phyloP scores from a whole-genome alignment of 2,797 vertebrate genomes.

The Macrochelys suwanniensis region DNA sequence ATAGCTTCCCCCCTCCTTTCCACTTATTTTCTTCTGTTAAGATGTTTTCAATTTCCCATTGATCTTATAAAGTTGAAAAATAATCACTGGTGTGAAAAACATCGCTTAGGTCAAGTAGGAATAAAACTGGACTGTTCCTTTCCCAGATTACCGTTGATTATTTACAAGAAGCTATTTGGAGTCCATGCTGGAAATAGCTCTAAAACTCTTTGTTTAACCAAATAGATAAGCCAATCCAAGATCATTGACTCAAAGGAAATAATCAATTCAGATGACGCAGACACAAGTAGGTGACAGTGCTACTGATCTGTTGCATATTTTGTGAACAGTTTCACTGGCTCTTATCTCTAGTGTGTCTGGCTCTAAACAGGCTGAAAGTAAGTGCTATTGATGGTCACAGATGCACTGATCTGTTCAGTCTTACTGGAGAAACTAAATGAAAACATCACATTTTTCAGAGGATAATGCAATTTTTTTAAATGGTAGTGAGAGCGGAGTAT shows the following conservation, averaged over 20 bases:
- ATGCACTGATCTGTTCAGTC: neutral
- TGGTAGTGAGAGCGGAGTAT: neutral
- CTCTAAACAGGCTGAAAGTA: neutral
- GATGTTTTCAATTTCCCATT: accelerated
- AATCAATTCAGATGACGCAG: neutral
- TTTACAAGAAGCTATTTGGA: neutral
- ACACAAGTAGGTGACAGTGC: neutral
- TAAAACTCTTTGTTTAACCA: neutral
- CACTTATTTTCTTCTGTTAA: neutral
- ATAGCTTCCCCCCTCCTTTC: neutral
- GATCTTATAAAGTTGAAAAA: neutral
- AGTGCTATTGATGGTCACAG: neutral
- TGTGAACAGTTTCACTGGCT: neutral
- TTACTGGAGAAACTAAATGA: too few relatives aligned
- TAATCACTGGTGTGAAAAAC: neutral
- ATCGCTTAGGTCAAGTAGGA: too few relatives aligned
- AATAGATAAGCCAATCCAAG: neutral
- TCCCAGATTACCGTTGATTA: neutral
- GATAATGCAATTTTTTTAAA: neutral
- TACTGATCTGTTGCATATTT: neutral
- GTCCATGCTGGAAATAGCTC: neutral
- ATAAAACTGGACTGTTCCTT: neutral
- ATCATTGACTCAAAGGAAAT: neutral
- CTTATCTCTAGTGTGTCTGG: neutral
- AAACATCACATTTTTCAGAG: neutral